Base-by-base conservation (phyloP, 1,140 invertebrate species). In the Drosophila novamexicana region DNA sequence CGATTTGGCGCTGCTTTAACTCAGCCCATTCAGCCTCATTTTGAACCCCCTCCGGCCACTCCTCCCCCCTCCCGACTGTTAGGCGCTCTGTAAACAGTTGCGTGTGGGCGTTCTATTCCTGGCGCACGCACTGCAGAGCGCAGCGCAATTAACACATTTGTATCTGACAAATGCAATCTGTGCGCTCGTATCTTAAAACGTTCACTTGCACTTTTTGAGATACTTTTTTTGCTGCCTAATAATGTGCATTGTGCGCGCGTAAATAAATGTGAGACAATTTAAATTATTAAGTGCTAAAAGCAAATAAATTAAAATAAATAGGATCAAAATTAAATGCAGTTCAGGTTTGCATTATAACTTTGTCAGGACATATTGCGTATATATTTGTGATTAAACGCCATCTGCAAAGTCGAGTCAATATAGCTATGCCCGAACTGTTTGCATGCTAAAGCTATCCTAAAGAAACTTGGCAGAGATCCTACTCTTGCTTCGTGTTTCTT, bases 91-190 rank as follows among this genome's bases (percentile, higher is more conserved):
- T 73, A 53, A 44, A 54, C 63, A 65, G 72, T 68, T 77, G 82
- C 79, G 82, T 77, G 82, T 88, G 82, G 82, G 82, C 76, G 84
- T 88, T 86, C 82, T 86, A 86, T 86, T 88, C 82, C 82, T 86
- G 82, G 79, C 76, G 37, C 76, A 89, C 73, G 84, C 83, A 83
- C 62, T 77, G 80, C 65, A 8, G 8, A 52, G 10, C 42, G n/a
- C 56, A 72, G 75, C 73, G 79, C 83, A 86, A 86, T 86, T 86
- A 86, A 88, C 83, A 89, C 84, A 83, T 88, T 89, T 88, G 84
- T 89, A 88, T 88, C 83, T 88, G 83, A 89, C 83, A 88, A 89
- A 88, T 88, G 79, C 69, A 88, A 82, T 79, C 66, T 86, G 71
- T 39, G 56, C n/a, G 47, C 56, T 49, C 50, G 79, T 79, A 85